phyloP scores from a whole-genome alignment of 2,113 vertebrate species.

The Axis porcinus region DNA sequence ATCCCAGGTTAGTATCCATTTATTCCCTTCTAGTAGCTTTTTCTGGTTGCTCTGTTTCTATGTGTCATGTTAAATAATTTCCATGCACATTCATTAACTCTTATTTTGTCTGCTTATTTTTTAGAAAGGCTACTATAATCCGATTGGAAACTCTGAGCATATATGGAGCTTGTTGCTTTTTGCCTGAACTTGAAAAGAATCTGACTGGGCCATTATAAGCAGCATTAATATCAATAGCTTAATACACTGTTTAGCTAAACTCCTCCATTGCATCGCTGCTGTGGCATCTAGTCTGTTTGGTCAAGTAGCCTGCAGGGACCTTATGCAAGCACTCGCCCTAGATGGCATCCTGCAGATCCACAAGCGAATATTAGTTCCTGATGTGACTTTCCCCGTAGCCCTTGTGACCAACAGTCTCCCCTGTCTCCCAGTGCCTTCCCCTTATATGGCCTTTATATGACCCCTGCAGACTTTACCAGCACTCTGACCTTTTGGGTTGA shows the following conservation, averaged over 20 bases:
- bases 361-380: not conserved
- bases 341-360: not conserved
- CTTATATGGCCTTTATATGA: not conserved
- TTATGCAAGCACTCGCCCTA: not conserved
- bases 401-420: not conserved
- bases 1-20: not conserved
- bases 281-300: not conserved
- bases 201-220: not conserved
- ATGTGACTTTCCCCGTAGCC: not conserved
- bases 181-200: not conserved
- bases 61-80: not conserved
- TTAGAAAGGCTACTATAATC: not conserved
- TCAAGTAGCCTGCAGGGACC: not conserved
- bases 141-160: not conserved
- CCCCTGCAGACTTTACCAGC: not conserved
- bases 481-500: not conserved
- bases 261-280: not conserved
- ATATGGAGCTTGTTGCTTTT: not conserved
- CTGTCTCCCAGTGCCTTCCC: not conserved
- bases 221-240: not conserved
- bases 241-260: not conserved
- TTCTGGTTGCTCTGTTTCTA: not conserved
- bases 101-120: not conserved
- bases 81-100: not conserved
- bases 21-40: not conserved